Conservation (phyloP, 2,797 vertebrate species). For the Tadarida brasiliensis region DNA sequence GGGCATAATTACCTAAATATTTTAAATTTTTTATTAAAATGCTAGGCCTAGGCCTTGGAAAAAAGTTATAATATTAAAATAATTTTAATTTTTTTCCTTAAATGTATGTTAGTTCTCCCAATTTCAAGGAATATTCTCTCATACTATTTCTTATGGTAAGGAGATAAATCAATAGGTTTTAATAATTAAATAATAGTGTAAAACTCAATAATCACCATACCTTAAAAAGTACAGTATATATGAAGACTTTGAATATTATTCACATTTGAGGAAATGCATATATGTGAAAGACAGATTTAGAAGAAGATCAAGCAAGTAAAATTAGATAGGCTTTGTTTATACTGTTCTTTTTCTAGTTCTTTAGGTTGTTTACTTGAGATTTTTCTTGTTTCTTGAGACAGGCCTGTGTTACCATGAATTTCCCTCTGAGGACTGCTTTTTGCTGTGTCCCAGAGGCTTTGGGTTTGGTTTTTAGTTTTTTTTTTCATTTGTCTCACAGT, state of each 20-base stretch:
- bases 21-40: background rate
- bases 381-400: background rate
- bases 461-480: background rate
- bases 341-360: background rate
- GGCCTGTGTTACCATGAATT: background rate
- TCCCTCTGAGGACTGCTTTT: background rate
- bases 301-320: background rate
- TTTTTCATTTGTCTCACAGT: background rate
- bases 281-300: background rate
- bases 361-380: background rate
- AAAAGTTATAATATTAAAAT: slow-evolving; percentile 42
- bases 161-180: background rate
- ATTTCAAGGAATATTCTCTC: background rate
- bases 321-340: background rate
- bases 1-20: background rate
- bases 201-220: background rate
- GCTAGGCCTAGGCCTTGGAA: background rate
- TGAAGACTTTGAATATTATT: slow-evolving; percentile 20
- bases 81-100: slow-evolving; percentile 41
- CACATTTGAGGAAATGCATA: background rate
- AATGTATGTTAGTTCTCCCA: background rate
- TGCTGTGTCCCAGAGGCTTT: background rate
- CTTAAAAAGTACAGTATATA: background rate
- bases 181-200: background rate
- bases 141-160: background rate